A percentile compares a stretch with the other conserved stretches of the same genome.
Conservation (phyloP, 2,888 invertebrate species). For the Keiferia lycopersicella region DNA sequence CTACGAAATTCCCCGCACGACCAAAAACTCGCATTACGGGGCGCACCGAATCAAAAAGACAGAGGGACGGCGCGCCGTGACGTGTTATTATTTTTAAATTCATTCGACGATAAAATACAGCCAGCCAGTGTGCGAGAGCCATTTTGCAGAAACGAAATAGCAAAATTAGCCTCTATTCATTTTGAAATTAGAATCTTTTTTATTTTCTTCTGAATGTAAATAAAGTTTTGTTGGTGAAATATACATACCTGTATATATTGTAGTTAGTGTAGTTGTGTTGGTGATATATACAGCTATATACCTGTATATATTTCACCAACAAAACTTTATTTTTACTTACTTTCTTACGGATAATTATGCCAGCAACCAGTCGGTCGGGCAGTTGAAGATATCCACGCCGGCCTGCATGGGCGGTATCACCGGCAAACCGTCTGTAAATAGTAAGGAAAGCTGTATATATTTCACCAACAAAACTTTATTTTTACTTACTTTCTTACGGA, state of each 20-base stretch:
- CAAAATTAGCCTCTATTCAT: neutral
- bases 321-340: too few relatives aligned
- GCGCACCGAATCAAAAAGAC: conserved; percentile 69
- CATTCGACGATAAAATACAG: conserved; percentile 46
- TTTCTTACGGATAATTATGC: too few relatives aligned
- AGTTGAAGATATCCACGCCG: conserved; percentile 87
- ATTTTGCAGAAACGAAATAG: neutral
- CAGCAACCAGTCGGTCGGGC: conserved; percentile 87
- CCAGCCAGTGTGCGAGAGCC: neutral
- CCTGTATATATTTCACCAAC: too few relatives aligned
- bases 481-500: too few relatives aligned
- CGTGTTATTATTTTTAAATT: conserved; percentile 77
- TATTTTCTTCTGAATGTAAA: neutral
- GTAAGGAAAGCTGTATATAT: too few relatives aligned
- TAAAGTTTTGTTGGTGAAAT: too few relatives aligned
- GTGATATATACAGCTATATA: too few relatives aligned
- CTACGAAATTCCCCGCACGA: conserved; percentile 70
- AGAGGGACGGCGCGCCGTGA: conserved; percentile 66
- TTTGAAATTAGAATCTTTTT: neutral
- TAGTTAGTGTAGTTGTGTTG: too few relatives aligned
- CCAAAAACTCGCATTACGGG: conserved; percentile 59
- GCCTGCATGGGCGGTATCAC: conserved; percentile 86
- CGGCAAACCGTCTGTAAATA: conserved; percentile 80
- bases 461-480: too few relatives aligned
- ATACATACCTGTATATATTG: too few relatives aligned